A percentile compares a stretch with the other conserved stretches of the same genome.
Evolutionary conservation across 2,888 invertebrate genomes (phyloP).

Genomic region (Leucophenga montana): DNA sequence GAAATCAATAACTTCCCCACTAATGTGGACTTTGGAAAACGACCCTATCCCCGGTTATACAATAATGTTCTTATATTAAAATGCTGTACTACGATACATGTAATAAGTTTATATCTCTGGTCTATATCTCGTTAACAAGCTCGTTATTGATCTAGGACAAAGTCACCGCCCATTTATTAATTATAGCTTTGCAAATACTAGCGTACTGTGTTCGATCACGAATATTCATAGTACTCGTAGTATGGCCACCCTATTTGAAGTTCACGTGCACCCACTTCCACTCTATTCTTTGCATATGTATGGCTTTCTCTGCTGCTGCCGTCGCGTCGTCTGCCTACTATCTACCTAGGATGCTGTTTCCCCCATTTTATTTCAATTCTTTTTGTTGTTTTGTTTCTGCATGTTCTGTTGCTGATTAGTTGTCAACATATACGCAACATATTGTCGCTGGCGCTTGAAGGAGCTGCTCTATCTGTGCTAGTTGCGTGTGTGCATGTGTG

Average conservation of each 20-base stretch:
- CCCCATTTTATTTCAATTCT: neutral
- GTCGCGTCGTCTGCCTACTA: neutral
- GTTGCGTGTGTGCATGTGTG: neutral
- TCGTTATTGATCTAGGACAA: too few species aligned
- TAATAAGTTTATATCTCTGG: too few species aligned
- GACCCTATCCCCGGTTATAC: too few species aligned
- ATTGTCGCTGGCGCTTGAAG: neutral
- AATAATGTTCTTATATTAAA: too few species aligned
- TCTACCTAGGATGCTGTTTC: neutral
- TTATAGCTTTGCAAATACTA: too few species aligned
- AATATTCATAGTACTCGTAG: too few species aligned
- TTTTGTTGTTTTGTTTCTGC: neutral
- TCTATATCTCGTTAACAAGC: too few species aligned
- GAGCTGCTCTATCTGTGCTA: neutral
- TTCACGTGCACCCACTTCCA: neutral
- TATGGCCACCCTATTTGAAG: neutral
- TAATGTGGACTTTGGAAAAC: too few species aligned
- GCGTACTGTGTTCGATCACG: too few species aligned
- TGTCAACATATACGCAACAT: slow-evolving; percentile 27
- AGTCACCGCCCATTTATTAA: too few species aligned
- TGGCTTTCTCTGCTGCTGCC: neutral
- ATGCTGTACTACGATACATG: too few species aligned
- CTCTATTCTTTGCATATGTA: neutral
- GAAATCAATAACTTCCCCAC: too few species aligned
- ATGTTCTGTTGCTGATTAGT: slow-evolving; percentile 15